phyloP scores from a whole-genome alignment of 53 echinoderm and acorn worm genomes.

The Astropecten irregularis region DNA sequence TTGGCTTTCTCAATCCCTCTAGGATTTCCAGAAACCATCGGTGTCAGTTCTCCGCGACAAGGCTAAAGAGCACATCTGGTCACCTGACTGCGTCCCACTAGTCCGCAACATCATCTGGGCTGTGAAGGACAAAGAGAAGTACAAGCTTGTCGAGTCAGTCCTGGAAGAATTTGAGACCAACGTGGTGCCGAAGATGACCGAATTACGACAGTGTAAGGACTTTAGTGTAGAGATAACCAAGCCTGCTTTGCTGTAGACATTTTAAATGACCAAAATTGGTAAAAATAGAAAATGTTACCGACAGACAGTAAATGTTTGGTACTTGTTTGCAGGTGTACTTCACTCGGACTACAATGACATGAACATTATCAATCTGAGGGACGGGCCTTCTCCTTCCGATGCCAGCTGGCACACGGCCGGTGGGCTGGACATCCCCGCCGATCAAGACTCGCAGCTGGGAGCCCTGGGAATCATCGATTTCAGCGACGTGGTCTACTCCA shows the following conservation, averaged over 20 bases:
- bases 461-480: conserved; percentile 53
- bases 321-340: background rate
- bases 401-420: conserved; percentile 39
- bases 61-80: conserved; percentile 45
- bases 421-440: conserved; percentile 24
- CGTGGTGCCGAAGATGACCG: conserved; percentile 39
- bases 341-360: conserved; percentile 49
- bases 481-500: conserved; percentile 30
- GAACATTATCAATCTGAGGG: conserved; percentile 18
- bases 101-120: conserved; percentile 29
- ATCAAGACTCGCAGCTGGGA: background rate
- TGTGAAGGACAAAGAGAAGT: conserved; percentile 45
- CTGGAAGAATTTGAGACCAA: conserved; percentile 45
- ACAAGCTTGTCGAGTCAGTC: conserved; percentile 29
- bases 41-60: background rate
- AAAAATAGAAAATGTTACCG: background rate
- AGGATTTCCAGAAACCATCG: conserved; percentile 21
- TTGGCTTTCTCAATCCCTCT: background rate
- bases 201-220: conserved; percentile 42
- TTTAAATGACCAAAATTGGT: background rate
- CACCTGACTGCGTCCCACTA: conserved; percentile 25
- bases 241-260: background rate
- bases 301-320: background rate
- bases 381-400: background rate
- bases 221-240: background rate